Evolutionary conservation across 2,888 invertebrate genomes (phyloP).

Genomic region (Tipula lateralis): DNA sequence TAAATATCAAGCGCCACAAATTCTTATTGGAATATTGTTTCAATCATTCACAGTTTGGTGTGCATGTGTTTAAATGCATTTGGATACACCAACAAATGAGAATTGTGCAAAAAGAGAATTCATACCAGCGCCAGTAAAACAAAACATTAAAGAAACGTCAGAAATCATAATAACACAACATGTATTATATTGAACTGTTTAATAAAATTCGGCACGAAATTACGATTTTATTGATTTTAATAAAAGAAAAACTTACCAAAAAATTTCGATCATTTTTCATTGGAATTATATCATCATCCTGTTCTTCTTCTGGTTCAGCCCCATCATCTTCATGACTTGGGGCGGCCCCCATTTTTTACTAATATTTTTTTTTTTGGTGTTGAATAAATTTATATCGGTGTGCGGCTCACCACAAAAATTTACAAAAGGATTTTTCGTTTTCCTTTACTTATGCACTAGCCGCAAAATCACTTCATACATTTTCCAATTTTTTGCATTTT

Average conservation of each 20-base stretch:
- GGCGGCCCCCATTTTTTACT: slow-evolving; percentile 25
- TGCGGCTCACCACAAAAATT: not conserved
- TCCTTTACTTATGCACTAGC: not conserved
- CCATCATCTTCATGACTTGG: slow-evolving; percentile 29
- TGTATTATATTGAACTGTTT: not conserved
- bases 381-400: not conserved
- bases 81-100: not conserved
- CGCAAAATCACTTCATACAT: not conserved
- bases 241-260: slow-evolving; percentile 13
- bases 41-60: not conserved
- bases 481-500: slow-evolving; percentile 6
- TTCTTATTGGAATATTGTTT: not conserved
- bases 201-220: not conserved
- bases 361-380: not conserved
- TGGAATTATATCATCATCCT: slow-evolving; percentile 30
- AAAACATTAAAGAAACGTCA: not conserved
- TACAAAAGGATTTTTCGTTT: not conserved
- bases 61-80: not conserved
- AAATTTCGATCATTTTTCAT: slow-evolving; percentile 20
- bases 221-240: not conserved
- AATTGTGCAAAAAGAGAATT: slow-evolving; percentile 16
- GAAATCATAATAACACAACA: not conserved
- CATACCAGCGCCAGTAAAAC: not conserved
- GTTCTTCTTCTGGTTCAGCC: slow-evolving; percentile 26
- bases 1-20: not conserved